phyloP scores from a whole-genome alignment of 2,888 invertebrate genomes.

The Gnatocerus cornutus region DNA sequence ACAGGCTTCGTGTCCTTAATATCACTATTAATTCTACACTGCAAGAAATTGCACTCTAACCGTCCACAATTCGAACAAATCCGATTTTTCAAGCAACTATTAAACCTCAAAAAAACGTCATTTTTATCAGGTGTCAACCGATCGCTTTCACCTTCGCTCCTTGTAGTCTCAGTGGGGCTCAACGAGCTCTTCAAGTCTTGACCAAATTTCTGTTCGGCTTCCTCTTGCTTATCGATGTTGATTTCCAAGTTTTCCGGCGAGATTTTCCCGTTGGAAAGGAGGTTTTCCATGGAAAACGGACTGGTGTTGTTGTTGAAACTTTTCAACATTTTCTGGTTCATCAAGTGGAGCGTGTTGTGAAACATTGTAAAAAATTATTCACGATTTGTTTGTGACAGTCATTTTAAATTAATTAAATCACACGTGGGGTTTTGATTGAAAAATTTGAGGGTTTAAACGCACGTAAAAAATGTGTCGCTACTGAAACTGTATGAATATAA shows the following conservation, averaged over 20 bases:
- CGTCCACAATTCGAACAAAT: conserved; percentile 75
- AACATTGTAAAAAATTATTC: conserved; percentile 60
- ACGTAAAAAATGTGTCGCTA: conserved; percentile 18
- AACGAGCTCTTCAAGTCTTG: conserved; percentile 50
- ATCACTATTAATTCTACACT: conserved; percentile 63
- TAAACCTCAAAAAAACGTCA: conserved; percentile 66
- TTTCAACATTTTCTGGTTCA: conserved; percentile 68
- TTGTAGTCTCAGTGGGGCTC: conserved; percentile 55
- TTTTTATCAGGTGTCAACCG: conserved; percentile 63
- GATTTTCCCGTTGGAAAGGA: conserved; percentile 66
- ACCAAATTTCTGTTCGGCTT: conserved; percentile 52
- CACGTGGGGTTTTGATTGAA: neutral
- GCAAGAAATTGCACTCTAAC: conserved; percentile 73
- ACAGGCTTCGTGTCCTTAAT: conserved; percentile 78
- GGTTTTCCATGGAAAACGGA: conserved; percentile 70
- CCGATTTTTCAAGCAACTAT: conserved; percentile 66
- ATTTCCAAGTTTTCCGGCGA: conserved; percentile 64
- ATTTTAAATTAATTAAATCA: neutral
- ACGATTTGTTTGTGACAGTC: neutral
- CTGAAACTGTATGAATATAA: conserved; percentile 38
- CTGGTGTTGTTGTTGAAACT: conserved; percentile 66
- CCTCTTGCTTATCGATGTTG: conserved; percentile 48
- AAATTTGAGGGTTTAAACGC: neutral
- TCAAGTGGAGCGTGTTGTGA: conserved; percentile 66
- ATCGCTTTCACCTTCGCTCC: conserved; percentile 61